phyloP scores from a whole-genome alignment of 2,888 invertebrate genomes.

The Danaus chrysippus region DNA sequence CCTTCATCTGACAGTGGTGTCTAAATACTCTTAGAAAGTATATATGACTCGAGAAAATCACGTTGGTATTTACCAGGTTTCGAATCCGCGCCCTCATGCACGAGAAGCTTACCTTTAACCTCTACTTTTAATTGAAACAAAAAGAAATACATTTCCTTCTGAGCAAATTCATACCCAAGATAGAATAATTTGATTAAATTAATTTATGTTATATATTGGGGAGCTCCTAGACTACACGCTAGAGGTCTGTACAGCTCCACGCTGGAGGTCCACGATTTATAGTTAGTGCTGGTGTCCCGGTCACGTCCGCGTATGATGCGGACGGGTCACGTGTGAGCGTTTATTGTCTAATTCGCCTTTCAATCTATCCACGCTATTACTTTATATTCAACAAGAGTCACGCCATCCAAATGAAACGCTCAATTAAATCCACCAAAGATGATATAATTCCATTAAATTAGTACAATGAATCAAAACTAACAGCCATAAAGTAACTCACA shows the following conservation, averaged over 20 bases:
- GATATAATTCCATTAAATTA: background rate
- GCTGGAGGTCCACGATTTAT: constrained; percentile 62
- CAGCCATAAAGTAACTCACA: constrained; percentile 11
- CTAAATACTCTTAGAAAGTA: too few relatives aligned
- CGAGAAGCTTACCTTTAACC: too few relatives aligned
- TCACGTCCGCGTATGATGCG: constrained; percentile 73
- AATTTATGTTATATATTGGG: background rate
- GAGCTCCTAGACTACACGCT: constrained; percentile 13
- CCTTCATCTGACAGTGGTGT: too few relatives aligned
- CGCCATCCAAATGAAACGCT: background rate
- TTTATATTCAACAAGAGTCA: background rate
- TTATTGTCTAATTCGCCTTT: constrained; percentile 29
- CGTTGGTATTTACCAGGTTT: too few relatives aligned
- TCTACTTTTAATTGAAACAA: too few relatives aligned
- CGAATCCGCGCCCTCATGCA: too few relatives aligned
- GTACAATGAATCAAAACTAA: constrained; percentile 3
- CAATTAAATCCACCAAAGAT: background rate
- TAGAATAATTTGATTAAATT: too few relatives aligned
- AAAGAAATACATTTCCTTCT: too few relatives aligned
- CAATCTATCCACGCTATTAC: constrained; percentile 17
- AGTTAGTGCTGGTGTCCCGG: constrained; percentile 55
- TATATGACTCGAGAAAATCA: too few relatives aligned
- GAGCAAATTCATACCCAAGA: too few relatives aligned
- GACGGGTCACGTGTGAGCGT: constrained; percentile 57
- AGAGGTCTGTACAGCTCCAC: constrained; percentile 37